Base-by-base conservation (phyloP, 1,140 invertebrate species). In the Frieseomelitta varia region DNA sequence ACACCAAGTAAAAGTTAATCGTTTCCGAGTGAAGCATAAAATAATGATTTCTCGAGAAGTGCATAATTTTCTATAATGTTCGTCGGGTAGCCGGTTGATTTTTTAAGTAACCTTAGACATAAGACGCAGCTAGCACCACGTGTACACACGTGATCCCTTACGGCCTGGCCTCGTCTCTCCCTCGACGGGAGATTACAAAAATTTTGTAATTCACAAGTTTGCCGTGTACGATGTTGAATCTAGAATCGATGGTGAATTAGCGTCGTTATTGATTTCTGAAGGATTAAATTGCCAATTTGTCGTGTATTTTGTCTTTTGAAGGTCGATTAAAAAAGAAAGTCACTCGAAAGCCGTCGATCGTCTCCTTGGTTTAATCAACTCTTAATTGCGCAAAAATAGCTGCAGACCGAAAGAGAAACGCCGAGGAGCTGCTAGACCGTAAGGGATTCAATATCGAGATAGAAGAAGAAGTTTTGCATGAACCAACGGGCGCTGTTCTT, bases 381-480 rank as follows among this genome's bases (percentile, higher is more conserved):
- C 14, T 19, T 4, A 34, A 15, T 39, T 8, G 17, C 21, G 19
- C 8, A 8, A 55, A 14, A 34, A 47, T 47, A 15, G 6, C 39
- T 73, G 17, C 14, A 30, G 47, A 30, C 4, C 0, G 47, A 30
- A 65, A 27, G n/a, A 0, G 0, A 61, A 14, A 8, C 1, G 8
- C 4, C 27, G 15, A 75, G 12, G 21, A 17, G 21, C 17, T 56
- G 21, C 17, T 56, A 58, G 61, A 58, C 19, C 73, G 61, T 51
- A 30, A 68, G 30, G 65, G 63, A 30, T 83, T 69, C 19, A 19
- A 39, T 47, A 30, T 1, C 39, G 24, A n/a, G 17, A 30, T 1
- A 47, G 39, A 47, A 8, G 34, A 0, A 55, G 30, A 72, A 27
- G 56, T 88, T 88, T 88, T 88, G 86, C 87, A 88, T 79, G 87